phyloP scores from a whole-genome alignment of 2,888 invertebrate genomes.

The Zaprionus bogoriensis region DNA sequence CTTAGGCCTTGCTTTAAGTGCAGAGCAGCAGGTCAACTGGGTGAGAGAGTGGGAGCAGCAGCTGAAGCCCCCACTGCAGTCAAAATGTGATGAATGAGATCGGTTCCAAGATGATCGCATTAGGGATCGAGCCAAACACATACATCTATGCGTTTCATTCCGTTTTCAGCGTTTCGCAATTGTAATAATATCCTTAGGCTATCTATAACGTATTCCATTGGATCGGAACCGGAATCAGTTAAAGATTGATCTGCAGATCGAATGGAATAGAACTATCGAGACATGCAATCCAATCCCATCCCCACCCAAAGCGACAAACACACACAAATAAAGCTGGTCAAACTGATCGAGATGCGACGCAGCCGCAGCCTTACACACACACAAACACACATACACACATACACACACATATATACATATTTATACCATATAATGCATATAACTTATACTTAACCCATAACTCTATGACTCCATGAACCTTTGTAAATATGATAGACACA shows the following conservation, averaged over 20 bases:
- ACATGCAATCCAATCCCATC: neutral
- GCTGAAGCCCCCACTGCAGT: slow-evolving; percentile 80
- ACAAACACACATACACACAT: slow-evolving; percentile 7
- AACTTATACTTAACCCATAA: neutral
- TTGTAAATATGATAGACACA: slow-evolving; percentile 49
- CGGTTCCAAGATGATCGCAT: neutral
- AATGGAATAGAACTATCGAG: no score
- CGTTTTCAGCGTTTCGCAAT: neutral
- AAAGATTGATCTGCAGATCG: no score
- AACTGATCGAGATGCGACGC: neutral
- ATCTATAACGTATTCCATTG: no score
- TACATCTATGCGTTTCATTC: neutral
- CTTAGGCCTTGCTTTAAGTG: no score
- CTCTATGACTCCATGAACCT: slow-evolving; percentile 7
- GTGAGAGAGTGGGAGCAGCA: neutral
- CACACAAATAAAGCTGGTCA: neutral
- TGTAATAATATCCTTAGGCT: neutral
- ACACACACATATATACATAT: slow-evolving; percentile 7
- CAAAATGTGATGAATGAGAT: slow-evolving; percentile 85
- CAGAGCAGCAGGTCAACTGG: no score
- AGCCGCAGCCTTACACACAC: slow-evolving; percentile 8
- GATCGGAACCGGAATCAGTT: no score
- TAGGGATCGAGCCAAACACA: neutral
- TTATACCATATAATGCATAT: slow-evolving; percentile 21
- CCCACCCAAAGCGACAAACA: no score